phyloP scores from a whole-genome alignment of 2,797 vertebrate genomes.

The Neomorphus geoffroyi region DNA sequence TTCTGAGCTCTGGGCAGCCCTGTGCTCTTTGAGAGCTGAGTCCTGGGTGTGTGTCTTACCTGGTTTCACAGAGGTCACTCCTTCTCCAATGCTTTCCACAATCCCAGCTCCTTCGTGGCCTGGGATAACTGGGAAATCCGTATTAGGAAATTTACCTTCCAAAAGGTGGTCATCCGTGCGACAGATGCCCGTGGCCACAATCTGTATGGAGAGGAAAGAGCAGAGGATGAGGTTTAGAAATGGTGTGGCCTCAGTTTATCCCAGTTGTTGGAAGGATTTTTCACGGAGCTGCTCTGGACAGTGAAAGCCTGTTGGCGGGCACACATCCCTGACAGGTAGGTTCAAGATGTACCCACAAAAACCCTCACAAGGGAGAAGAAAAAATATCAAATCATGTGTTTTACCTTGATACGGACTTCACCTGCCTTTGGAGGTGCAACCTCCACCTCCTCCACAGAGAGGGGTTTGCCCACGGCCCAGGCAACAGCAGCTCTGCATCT shows the following conservation, averaged over 20 bases:
- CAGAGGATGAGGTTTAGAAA: neutral
- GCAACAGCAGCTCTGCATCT: constrained; percentile 62
- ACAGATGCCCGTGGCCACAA: constrained; percentile 88
- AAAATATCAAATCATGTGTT: rapidly evolving
- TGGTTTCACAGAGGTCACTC: constrained; percentile 88
- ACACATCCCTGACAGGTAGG: neutral
- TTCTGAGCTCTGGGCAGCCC: neutral
- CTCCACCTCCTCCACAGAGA: constrained; percentile 65
- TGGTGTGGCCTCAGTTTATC: no score
- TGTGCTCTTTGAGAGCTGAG: neutral
- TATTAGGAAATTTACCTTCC: constrained; percentile 69
- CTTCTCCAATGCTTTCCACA: constrained; percentile 91
- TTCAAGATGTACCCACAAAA: neutral
- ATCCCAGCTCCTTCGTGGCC: constrained; percentile 91
- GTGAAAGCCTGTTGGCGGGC: neutral
- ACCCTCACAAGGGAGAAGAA: rapidly evolving
- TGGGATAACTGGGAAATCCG: constrained; percentile 83
- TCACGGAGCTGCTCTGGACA: neutral
- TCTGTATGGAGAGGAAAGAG: constrained; percentile 66
- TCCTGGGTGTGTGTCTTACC: constrained; percentile 66
- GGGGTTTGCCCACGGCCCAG: constrained; percentile 12
- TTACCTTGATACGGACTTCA: constrained; percentile 69
- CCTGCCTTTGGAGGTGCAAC: constrained; percentile 60
- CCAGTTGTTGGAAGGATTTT: neutral
- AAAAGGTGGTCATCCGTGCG: constrained; percentile 84